Conservation (phyloP, 2,113 vertebrate species). For the Synchiropus splendidus region DNA sequence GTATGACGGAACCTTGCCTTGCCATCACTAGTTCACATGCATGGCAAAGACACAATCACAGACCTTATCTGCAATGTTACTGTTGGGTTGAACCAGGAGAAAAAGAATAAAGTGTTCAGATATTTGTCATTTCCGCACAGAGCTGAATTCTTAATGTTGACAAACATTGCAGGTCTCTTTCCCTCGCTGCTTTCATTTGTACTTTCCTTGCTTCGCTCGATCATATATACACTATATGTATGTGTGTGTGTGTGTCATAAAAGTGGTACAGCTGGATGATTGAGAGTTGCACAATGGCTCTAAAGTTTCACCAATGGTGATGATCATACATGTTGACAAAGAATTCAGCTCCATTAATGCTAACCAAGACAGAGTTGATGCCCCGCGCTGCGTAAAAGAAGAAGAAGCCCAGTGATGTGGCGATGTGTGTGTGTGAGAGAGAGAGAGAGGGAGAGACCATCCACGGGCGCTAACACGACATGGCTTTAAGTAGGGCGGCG, state of each 20-base stretch:
- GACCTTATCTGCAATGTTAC: too few species aligned
- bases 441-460: conserved; percentile 34
- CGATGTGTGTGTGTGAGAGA: conserved; percentile 33
- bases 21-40: too few species aligned
- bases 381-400: conserved; percentile 38
- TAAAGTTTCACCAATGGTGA: conserved; percentile 40
- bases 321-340: conserved; percentile 61
- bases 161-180: too few species aligned
- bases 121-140: too few species aligned
- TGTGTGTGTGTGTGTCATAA: neutral
- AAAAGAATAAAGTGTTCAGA: too few species aligned
- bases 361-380: conserved; percentile 26
- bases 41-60: too few species aligned
- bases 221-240: too few species aligned
- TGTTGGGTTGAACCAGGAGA: too few species aligned
- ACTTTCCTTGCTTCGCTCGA: too few species aligned
- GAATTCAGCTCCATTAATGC: conserved; percentile 54
- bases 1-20: too few species aligned
- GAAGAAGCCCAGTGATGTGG: conserved; percentile 42
- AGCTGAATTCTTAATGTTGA: too few species aligned
- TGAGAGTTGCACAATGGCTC: conserved; percentile 33
- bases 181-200: too few species aligned
- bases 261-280: conserved; percentile 22
- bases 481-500: conserved; percentile 57
- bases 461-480: conserved; percentile 36